Evolutionary conservation across 2,797 vertebrate genomes (phyloP).

Genomic region (Potorous gilbertii): DNA sequence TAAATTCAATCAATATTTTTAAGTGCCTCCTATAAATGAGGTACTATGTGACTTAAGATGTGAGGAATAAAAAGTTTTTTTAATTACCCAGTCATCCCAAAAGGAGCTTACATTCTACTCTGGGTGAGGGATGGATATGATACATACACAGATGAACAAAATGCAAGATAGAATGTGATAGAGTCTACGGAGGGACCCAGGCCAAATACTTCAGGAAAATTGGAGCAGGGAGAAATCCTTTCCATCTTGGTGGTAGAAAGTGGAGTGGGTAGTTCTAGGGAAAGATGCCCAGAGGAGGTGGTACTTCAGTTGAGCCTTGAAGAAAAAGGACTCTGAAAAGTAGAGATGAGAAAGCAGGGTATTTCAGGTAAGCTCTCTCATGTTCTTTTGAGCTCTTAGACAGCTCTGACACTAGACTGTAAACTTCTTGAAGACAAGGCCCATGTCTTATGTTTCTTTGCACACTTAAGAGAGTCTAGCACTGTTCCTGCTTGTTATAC

Average conservation of each 20-base stretch:
- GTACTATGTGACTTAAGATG: not conserved
- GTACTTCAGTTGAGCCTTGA: not conserved
- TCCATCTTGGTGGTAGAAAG: not conserved
- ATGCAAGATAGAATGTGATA: not conserved
- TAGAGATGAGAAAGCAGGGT: not conserved
- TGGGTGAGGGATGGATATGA: not conserved
- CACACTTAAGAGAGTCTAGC: not conserved
- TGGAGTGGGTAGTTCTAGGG: not conserved
- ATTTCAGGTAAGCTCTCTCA: not conserved
- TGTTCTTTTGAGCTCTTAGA: not conserved
- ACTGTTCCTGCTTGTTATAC: not conserved
- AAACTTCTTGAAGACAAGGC: not conserved
- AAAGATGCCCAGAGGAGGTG: not conserved
- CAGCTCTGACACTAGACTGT: not conserved
- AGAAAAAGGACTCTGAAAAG: not conserved
- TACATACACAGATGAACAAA: not conserved
- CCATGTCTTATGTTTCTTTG: too few relatives aligned
- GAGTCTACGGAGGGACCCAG: not conserved
- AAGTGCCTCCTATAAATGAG: not conserved
- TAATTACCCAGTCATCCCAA: not conserved
- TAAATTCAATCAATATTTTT: not conserved
- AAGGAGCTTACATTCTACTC: not conserved
- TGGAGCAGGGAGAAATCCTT: not conserved
- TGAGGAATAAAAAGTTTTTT: not conserved
- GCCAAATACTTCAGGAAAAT: not conserved